Evolutionary conservation across 2,888 invertebrate species (phyloP).

Genomic region (Ophioninae sp.): DNA sequence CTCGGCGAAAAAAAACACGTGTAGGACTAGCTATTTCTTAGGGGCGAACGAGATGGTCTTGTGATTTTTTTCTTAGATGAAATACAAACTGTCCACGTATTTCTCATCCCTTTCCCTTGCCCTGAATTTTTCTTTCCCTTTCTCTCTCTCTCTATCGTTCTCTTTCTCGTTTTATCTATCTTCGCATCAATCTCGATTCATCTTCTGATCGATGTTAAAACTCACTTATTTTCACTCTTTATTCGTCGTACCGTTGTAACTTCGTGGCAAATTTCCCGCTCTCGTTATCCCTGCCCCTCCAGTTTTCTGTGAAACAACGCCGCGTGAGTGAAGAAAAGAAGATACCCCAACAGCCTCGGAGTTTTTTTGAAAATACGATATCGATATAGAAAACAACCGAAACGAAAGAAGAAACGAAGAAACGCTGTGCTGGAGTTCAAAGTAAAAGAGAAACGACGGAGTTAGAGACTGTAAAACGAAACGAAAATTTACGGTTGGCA

Average conservation of each 20-base stretch:
- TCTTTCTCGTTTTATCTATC: constrained; percentile 12
- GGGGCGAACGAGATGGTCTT: constrained; percentile 37
- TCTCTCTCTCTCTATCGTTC: constrained; percentile 23
- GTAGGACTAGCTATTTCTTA: constrained; percentile 28
- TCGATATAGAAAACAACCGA: constrained; percentile 11
- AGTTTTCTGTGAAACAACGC: constrained; percentile 12
- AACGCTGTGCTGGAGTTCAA: neutral
- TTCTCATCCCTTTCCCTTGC: neutral
- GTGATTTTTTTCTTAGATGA: constrained; percentile 36
- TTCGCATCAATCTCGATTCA: neutral
- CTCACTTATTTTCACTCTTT: constrained; percentile 34
- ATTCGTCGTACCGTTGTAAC: constrained; percentile 45
- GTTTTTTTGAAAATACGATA: constrained; percentile 3
- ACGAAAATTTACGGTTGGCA: constrained; percentile 28
- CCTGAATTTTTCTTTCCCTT: constrained; percentile 6
- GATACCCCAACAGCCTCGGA: constrained; percentile 13
- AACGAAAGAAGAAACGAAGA: constrained; percentile 10
- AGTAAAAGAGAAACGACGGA: constrained; percentile 27
- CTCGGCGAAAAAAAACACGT: constrained; percentile 18
- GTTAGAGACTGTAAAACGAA: constrained; percentile 26
- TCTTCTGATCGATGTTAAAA: neutral
- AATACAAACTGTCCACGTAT: constrained; percentile 38
- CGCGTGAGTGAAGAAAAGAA: constrained; percentile 28
- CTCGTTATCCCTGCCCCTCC: neutral
- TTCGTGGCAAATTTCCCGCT: constrained; percentile 21